phyloP scores from a whole-genome alignment of 2,113 vertebrate species.

The Uria lomvia region DNA sequence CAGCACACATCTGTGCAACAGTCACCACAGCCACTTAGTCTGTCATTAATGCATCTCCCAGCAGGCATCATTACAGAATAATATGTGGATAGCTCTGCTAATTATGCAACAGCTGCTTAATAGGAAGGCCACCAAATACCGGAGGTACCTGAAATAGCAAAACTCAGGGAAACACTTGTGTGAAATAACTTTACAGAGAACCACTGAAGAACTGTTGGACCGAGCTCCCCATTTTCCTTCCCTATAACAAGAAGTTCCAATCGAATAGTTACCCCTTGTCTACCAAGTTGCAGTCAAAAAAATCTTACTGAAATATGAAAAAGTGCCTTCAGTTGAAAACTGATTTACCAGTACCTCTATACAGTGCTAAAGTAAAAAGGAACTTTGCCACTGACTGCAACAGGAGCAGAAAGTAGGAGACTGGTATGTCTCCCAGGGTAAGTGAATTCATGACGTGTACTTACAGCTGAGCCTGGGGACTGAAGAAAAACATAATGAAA shows the following conservation, averaged over 20 bases:
- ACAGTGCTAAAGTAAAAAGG: not conserved
- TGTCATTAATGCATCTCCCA: not conserved
- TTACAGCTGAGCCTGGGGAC: not conserved
- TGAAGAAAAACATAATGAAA: not conserved
- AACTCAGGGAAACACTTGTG: not conserved
- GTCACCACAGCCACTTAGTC: not conserved
- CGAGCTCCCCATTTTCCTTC: not conserved
- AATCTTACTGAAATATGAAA: not conserved
- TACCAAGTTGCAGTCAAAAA: not conserved
- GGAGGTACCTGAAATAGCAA: not conserved
- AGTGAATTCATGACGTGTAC: not conserved
- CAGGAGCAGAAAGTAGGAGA: not conserved
- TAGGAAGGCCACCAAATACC: not conserved
- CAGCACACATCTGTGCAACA: not conserved
- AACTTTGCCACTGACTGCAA: not conserved
- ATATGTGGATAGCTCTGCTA: not conserved
- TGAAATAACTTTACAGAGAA: not conserved
- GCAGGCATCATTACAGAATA: not conserved
- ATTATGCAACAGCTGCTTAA: not conserved
- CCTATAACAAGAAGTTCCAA: not conserved
- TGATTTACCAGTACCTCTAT: not conserved
- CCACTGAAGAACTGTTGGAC: not conserved
- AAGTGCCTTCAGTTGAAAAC: not conserved
- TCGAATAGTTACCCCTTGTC: not conserved
- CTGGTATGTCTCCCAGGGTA: not conserved